These are phyloP conservation scores for Atractosteus spatula DNA, from an alignment of 2,113 vertebrate genomes.

Conservation along the genomic window DNA sequence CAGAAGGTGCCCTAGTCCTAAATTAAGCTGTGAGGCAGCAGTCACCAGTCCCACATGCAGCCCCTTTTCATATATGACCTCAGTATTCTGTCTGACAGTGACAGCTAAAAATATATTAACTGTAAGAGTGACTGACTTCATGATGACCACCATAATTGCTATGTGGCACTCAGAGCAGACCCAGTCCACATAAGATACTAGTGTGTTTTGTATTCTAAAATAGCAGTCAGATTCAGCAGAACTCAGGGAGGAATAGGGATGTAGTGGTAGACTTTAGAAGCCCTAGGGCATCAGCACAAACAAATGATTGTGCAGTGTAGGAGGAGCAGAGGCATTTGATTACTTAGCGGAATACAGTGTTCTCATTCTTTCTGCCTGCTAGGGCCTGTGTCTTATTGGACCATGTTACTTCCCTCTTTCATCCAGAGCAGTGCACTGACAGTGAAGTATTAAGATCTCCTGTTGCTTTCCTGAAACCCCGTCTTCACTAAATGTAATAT, in stretches of 20 bases:
- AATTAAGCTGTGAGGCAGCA: too few species aligned
- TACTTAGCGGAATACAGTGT: background rate
- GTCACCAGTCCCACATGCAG: too few species aligned
- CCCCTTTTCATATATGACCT: too few species aligned
- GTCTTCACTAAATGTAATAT: too few species aligned
- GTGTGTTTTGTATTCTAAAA: background rate
- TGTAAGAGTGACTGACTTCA: too few species aligned
- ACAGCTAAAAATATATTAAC: too few species aligned
- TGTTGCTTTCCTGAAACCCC: too few species aligned
- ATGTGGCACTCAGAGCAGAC: background rate
- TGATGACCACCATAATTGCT: too few species aligned
- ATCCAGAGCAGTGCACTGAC: background rate
- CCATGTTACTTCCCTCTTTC: background rate
- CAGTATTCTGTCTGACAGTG: too few species aligned
- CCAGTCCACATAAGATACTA: background rate
- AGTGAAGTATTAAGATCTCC: background rate
- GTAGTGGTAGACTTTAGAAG: background rate
- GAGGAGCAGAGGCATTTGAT: background rate
- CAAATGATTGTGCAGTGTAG: slow-evolving; percentile 2
- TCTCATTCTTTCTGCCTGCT: background rate
- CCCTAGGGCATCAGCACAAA: background rate
- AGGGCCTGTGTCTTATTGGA: background rate
- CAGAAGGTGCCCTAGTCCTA: too few species aligned
- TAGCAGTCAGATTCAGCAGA: background rate
- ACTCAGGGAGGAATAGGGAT: background rate